These are phyloP conservation scores for Hemitrygon akajei DNA, from an alignment of 2,797 vertebrate genomes.

Conservation along the genomic window DNA sequence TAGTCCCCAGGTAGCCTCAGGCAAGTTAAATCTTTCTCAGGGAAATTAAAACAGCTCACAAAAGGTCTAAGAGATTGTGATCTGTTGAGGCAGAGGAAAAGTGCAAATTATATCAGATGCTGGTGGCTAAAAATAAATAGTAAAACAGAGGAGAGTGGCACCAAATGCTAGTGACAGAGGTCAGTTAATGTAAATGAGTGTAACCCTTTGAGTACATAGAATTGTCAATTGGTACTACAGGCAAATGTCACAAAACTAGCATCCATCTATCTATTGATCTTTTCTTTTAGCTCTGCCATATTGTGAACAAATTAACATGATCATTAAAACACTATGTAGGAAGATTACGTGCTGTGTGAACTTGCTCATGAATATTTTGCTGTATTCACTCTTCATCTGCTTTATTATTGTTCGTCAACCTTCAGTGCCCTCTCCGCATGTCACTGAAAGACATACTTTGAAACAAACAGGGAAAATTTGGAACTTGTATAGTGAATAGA, in stretches of 20 bases:
- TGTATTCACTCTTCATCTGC: background rate
- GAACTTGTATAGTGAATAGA: background rate
- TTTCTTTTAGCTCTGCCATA: background rate
- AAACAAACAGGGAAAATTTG: background rate
- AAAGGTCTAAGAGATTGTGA: conserved; percentile 32
- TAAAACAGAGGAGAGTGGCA: background rate
- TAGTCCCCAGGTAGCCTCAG: conserved; percentile 54
- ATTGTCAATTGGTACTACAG: conserved; percentile 16
- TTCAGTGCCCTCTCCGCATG: background rate
- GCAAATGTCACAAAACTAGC: conserved; percentile 13
- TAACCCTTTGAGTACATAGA: conserved; percentile 29
- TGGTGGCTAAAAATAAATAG: conserved; percentile 24
- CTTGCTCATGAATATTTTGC: background rate
- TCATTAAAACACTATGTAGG: background rate
- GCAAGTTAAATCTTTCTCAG: conserved; percentile 54
- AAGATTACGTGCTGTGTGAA: background rate
- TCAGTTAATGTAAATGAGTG: conserved; percentile 11
- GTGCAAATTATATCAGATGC: conserved; percentile 31
- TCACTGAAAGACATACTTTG: background rate
- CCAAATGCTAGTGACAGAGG: conserved; percentile 21
- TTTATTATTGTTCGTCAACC: background rate
- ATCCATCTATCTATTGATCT: conserved; percentile 15
- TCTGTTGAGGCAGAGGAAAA: conserved; percentile 3
- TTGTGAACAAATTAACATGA: conserved; percentile 21
- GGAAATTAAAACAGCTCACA: conserved; percentile 52